These are phyloP conservation scores for Hymenopus coronatus DNA, from an alignment of 2,888 invertebrate species.

Conservation along the genomic window DNA sequence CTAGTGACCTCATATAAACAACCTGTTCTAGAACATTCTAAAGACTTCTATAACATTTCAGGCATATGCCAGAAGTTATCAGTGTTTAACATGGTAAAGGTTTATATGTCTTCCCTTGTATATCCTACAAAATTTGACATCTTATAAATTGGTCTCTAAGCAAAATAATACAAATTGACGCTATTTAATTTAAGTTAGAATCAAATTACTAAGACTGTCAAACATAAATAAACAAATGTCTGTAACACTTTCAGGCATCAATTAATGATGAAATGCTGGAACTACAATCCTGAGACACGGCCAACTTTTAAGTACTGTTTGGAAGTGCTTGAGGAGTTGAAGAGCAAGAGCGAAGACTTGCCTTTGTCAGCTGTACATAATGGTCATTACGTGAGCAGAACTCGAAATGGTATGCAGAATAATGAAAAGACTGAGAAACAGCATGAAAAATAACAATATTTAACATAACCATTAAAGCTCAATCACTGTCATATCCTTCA, in stretches of 20 bases:
- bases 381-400: slow-evolving; percentile 51
- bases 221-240: neutral
- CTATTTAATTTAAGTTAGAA: too few species aligned
- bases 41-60: too few species aligned
- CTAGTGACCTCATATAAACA: too few species aligned
- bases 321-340: slow-evolving; percentile 55
- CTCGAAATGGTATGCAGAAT: slow-evolving; percentile 45
- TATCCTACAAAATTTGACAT: too few species aligned
- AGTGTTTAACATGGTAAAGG: too few species aligned
- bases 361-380: slow-evolving; percentile 48
- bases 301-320: slow-evolving; percentile 85
- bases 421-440: neutral
- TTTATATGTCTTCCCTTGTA: too few species aligned
- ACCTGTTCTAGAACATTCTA: too few species aligned
- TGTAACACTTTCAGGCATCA: slow-evolving; percentile 61
- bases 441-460: neutral
- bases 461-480: neutral
- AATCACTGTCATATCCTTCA: neutral
- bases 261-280: slow-evolving; percentile 88
- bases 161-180: too few species aligned
- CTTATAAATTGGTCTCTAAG: too few species aligned
- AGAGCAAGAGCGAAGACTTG: slow-evolving; percentile 41
- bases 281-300: slow-evolving; percentile 73
- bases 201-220: neutral
- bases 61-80: too few species aligned